Conservation (phyloP, 2,797 vertebrate genomes). For the Pithecia hirsuta region DNA sequence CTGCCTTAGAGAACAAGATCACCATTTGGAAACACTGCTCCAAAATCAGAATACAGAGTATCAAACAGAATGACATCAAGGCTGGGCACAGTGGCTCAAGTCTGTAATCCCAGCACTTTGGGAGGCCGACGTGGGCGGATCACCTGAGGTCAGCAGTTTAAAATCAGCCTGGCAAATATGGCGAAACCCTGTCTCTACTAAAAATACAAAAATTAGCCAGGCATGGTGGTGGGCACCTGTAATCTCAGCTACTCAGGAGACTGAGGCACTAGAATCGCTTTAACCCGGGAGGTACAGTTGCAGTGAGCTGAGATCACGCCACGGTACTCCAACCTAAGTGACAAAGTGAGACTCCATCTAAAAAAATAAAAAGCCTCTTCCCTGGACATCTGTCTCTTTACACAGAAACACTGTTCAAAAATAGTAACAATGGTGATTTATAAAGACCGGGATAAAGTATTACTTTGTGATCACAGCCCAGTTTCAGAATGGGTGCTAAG, state of each 20-base stretch:
- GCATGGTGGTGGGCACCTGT: neutral
- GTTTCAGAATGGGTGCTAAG: neutral
- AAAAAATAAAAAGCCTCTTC: neutral
- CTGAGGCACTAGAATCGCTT: neutral
- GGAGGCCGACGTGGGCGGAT: neutral
- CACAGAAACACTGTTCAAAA: neutral
- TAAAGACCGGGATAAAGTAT: neutral
- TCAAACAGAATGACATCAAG: conserved; percentile 1
- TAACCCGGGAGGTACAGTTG: neutral
- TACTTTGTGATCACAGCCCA: neutral
- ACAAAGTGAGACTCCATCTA: neutral
- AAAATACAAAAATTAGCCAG: neutral
- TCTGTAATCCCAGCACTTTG: neutral
- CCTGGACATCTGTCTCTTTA: neutral
- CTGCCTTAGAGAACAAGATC: conserved; percentile 23
- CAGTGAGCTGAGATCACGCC: neutral
- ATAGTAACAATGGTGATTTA: neutral
- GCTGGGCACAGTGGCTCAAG: neutral
- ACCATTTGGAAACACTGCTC: neutral
- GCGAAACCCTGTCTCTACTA: neutral
- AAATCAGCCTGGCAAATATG: neutral
- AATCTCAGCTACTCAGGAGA: neutral
- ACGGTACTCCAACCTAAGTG: neutral
- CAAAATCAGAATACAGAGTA: neutral
- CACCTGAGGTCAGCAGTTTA: neutral